phyloP scores from a whole-genome alignment of 2,888 invertebrate species.

The Globia sparganii region DNA sequence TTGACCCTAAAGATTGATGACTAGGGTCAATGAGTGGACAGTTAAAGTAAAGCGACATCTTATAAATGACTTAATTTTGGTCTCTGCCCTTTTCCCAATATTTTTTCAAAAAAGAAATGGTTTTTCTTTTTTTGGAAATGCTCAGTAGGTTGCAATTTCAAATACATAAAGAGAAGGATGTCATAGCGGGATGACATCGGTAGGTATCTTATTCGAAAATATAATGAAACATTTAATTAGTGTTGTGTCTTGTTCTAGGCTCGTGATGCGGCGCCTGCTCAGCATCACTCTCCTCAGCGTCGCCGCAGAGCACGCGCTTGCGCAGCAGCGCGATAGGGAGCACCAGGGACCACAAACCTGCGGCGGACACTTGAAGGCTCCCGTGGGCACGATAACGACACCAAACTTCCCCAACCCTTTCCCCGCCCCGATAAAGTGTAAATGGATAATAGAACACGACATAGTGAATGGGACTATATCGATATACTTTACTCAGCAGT shows the following conservation, averaged over 20 bases:
- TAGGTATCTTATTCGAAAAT: neutral
- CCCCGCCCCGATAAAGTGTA: constrained; percentile 95
- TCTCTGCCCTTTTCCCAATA: constrained; percentile 47
- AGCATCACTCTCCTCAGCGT: constrained; percentile 35
- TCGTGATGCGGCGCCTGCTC: constrained; percentile 78
- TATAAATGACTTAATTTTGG: constrained; percentile 66
- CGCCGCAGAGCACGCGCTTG: constrained; percentile 11
- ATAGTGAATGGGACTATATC: constrained; percentile 94
- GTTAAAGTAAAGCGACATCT: constrained; percentile 47
- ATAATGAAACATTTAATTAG: neutral
- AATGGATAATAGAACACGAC: constrained; percentile 96
- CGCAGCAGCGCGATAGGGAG: constrained; percentile 78
- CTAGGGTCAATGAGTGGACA: constrained; percentile 33
- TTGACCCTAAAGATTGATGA: neutral
- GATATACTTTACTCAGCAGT: constrained; percentile 96
- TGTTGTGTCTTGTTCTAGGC: constrained; percentile 74
- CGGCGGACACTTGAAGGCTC: constrained; percentile 92
- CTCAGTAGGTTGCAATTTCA: neutral
- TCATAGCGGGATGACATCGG: too few relatives aligned
- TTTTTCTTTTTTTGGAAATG: constrained; percentile 9
- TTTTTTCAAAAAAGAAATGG: constrained; percentile 34
- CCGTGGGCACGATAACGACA: constrained; percentile 94
- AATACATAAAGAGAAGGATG: neutral
- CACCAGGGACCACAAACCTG: constrained; percentile 87
- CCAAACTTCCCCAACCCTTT: constrained; percentile 96